Base-by-base conservation (phyloP, 2,113 vertebrate species). In the crab-eating macaque (Macaca fascicularis) region DNA sequence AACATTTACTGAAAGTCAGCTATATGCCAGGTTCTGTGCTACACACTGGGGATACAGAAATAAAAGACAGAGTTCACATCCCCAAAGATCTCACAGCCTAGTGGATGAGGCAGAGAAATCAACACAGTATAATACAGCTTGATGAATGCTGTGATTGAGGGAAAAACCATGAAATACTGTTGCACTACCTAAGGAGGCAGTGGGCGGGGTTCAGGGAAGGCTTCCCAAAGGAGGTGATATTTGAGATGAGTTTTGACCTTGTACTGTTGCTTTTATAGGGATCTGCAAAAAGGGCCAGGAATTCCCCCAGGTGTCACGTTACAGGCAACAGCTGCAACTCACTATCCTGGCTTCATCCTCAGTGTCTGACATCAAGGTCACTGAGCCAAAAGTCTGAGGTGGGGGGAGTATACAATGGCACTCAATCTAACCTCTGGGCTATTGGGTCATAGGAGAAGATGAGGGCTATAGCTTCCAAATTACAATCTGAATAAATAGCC, bases 281-380 rank as follows among this genome's bases (percentile, higher is more conserved):
- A 82, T 48, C 78, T 89, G 64, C 38, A 90, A 72, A 90, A 89
- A 83, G 89, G 69, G 74, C 92, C 97, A 94, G 64, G 59, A 89
- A 94, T 98, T 97, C 82, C 93, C 96, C 79, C 86, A 92, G 70
- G 86, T 92, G 85, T 97, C 89, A 95, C 64, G 40, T 97, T 97
- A 95, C 92, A 96, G 69, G 78, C 78, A 97, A 97, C 97, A 97
- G 97, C 96, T 98, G 97, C 96, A 96, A 93, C 61, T 95, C 87
- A 93, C 85, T 82, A 93, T 45, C 38, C 88, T 83, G 69, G 45
- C 86, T 97, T 96, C 86, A 87, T 93, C 61, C 59, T 85, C 48
- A 64, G 8, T 57, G 48, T 95, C 92, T 97, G 78, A 92, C 78
- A 95, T 95, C 89, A 97, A 92, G 67, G 95, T 95, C 89, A 94